Conservation (phyloP, 2,113 vertebrate species). For the Cyanoderma ruficeps region DNA sequence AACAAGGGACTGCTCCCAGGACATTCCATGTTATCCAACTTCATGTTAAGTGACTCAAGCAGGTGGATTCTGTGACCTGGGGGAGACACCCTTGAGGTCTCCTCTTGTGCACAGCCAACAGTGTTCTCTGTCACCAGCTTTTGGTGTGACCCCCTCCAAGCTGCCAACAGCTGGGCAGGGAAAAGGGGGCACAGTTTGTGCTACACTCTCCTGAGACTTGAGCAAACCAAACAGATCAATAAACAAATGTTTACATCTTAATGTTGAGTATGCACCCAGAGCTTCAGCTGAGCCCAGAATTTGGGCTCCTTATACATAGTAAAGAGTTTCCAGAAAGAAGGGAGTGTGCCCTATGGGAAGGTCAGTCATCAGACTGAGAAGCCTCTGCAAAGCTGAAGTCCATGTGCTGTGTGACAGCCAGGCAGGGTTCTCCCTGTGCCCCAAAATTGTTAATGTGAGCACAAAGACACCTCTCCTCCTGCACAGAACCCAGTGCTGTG, state of each 20-base stretch:
- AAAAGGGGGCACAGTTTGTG: not conserved
- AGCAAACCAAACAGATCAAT: not conserved
- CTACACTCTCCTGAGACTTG: not conserved
- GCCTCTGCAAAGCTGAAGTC: not conserved
- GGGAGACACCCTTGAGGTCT: not conserved
- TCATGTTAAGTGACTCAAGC: not conserved
- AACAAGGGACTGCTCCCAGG: not conserved
- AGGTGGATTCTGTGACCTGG: not conserved
- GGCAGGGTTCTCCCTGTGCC: not conserved
- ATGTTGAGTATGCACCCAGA: fast-evolving
- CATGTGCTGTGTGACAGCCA: not conserved
- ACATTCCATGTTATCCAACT: not conserved
- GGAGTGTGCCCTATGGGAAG: not conserved
- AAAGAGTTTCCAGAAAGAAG: not conserved
- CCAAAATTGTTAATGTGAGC: fast-evolving
- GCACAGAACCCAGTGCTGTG: fast-evolving
- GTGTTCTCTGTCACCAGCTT: not conserved
- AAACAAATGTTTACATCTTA: not conserved
- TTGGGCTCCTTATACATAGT: not conserved
- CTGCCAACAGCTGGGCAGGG: not conserved
- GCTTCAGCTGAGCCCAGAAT: not conserved
- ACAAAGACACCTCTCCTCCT: not conserved
- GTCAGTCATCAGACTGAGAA: not conserved
- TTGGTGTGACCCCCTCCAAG: not conserved
- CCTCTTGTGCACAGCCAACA: not conserved